Percentiles rank a stretch among this genome's conserved stretches.
These are phyloP conservation scores for Druon quercuslanigerum DNA, from an alignment of 1,140 invertebrate genomes.

Conservation along the genomic window DNA sequence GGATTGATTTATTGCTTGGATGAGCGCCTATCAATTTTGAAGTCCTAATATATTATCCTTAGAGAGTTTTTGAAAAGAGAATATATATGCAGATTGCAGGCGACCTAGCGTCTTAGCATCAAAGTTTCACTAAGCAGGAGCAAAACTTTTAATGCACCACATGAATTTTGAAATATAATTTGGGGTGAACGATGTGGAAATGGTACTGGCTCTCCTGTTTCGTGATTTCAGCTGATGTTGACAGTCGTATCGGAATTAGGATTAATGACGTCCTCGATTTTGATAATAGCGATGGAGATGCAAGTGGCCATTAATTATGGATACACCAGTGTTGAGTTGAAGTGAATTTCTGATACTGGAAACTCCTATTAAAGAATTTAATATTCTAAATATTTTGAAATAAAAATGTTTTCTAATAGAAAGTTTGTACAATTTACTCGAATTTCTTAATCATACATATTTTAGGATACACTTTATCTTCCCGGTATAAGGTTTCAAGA, in stretches of 20 bases:
- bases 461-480: too few species aligned
- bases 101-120: not conserved
- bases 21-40: not conserved
- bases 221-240: not conserved
- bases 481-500: too few species aligned
- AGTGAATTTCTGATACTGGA: too few species aligned
- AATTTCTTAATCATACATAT: too few species aligned
- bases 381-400: too few species aligned
- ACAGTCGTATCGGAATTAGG: not conserved
- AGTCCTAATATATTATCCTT: not conserved
- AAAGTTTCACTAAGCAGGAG: not conserved
- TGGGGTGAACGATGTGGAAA: not conserved
- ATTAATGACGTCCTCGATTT: conserved; percentile 4
- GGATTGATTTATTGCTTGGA: not conserved
- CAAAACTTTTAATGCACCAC: not conserved
- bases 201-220: not conserved
- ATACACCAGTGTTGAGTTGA: not conserved
- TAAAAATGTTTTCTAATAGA: too few species aligned
- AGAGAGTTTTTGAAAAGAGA: not conserved
- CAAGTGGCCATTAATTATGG: not conserved
- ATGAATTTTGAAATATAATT: conserved; percentile 1
- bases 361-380: too few species aligned
- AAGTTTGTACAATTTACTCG: too few species aligned
- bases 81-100: not conserved
- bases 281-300: not conserved